Base-by-base conservation (phyloP, 2,888 invertebrate genomes). In the Sussaba pulchella region DNA sequence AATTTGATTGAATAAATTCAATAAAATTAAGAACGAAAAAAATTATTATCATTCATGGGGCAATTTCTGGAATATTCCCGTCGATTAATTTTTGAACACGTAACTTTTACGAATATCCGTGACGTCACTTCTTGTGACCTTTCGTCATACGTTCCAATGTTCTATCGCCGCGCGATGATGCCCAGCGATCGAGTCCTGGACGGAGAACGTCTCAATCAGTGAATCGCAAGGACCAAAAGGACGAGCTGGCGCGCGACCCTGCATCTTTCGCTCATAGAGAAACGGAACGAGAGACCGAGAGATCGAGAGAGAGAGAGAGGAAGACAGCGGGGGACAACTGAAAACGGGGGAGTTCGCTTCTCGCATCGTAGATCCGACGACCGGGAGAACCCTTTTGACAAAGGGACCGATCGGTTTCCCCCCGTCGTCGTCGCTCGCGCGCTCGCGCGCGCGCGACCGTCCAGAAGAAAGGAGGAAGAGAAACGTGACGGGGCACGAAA, bases 401-500 rank as follows among this genome's bases (percentile, higher is more conserved):
- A 64, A 57, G 63, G 72, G 57, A 72, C 71, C 73, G 69, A 66
- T 67, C 74, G 75, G 64, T 66, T 70, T 79, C 79, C 63, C 70
- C 75, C 79, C n/a, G n/a, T 66, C 41, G 52, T 71, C 59, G 52
- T 43, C 41, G 63, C 72, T 63, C 72, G 63, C 72, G 72, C 31
- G 4, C 31, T 2, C 31, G 31, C 31, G 31, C 31, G 31, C n/a
- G n/a, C 63, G 61, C 61, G 61, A 41, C 79, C 78, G 84, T 82
- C 84, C 81, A 78, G 82, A 80, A 83, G 81, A 82, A 79, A 82
- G 79, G 83, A 83, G 84, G 85, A 85, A 85, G 82, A 82, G 78
- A 57, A 76, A 78, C 67, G 78, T 66, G 77, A 52, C 69, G 71
- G 76, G 47, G 80, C 78, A 77, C 83, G 78, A 82, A n/a, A 81